Conservation (phyloP, 2,113 vertebrate species). For the Aldabrachelys gigantea region DNA sequence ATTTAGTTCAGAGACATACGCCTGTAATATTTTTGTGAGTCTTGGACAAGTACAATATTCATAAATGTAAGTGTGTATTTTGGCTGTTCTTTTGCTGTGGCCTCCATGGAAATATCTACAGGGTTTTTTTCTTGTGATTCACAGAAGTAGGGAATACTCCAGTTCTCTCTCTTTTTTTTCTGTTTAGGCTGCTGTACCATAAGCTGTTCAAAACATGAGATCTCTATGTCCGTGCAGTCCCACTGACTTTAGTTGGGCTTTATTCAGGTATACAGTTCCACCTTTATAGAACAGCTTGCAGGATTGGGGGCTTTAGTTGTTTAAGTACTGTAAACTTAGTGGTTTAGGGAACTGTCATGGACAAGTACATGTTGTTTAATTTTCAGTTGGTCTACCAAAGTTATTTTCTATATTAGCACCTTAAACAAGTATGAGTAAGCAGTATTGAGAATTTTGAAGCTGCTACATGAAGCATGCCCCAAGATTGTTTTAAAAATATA, state of each 20-base stretch:
- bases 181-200: not conserved
- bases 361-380: not conserved
- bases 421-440: not conserved
- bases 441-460: not conserved
- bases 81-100: not conserved
- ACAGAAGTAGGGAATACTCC: not conserved
- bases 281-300: not conserved
- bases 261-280: not conserved
- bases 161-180: not conserved
- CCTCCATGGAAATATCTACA: conserved; percentile 17
- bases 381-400: not conserved
- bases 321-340: not conserved
- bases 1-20: not conserved
- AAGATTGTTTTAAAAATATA: not conserved
- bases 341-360: not conserved
- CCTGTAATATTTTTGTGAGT: not conserved
- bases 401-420: not conserved
- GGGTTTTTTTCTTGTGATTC: not conserved
- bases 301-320: not conserved
- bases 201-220: not conserved
- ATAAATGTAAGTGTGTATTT: not conserved
- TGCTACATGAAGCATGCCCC: not conserved
- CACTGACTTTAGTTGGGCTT: not conserved
- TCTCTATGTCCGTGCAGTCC: not conserved
- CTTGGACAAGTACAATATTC: not conserved